phyloP scores from a whole-genome alignment of 2,113 vertebrate genomes.

The Nothoprocta pentlandii region DNA sequence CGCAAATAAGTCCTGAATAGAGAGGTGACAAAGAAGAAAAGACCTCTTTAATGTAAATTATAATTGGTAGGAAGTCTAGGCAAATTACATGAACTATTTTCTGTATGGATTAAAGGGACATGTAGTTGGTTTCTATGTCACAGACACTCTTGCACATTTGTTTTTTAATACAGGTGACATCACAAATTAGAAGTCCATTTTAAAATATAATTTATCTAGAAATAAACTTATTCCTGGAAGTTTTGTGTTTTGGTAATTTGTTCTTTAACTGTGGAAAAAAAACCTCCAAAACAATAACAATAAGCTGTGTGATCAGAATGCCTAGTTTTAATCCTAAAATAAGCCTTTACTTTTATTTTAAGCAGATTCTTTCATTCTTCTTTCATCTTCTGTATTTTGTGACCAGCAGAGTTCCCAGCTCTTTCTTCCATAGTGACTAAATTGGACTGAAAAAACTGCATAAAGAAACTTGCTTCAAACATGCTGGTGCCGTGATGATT shows the following conservation, averaged over 20 bases:
- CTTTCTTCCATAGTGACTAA: slow-evolving; percentile 16
- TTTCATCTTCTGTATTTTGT: not conserved
- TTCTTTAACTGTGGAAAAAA: slow-evolving; percentile 24
- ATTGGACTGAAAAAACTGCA: not conserved
- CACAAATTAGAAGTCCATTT: slow-evolving; percentile 26
- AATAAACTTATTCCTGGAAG: not conserved
- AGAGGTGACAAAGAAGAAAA: slow-evolving; percentile 82
- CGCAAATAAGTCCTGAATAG: slow-evolving; percentile 81
- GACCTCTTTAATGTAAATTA: slow-evolving; percentile 81
- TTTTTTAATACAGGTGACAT: slow-evolving; percentile 53
- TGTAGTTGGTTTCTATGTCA: slow-evolving; percentile 55
- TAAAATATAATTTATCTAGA: slow-evolving; percentile 21
- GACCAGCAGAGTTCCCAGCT: not conserved
- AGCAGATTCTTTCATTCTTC: not conserved
- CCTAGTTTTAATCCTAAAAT: slow-evolving; percentile 22
- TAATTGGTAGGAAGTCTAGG: slow-evolving; percentile 79
- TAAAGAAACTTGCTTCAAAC: not conserved
- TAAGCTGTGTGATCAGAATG: not conserved
- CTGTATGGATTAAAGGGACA: slow-evolving; percentile 64
- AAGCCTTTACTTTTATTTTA: not conserved
- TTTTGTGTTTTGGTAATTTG: not conserved
- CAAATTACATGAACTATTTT: slow-evolving; percentile 78
- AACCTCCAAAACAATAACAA: not conserved
- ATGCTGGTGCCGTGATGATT: not conserved
- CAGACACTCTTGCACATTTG: slow-evolving; percentile 45